Conservation (phyloP, 2,113 vertebrate species). For the Dromas ardeola region DNA sequence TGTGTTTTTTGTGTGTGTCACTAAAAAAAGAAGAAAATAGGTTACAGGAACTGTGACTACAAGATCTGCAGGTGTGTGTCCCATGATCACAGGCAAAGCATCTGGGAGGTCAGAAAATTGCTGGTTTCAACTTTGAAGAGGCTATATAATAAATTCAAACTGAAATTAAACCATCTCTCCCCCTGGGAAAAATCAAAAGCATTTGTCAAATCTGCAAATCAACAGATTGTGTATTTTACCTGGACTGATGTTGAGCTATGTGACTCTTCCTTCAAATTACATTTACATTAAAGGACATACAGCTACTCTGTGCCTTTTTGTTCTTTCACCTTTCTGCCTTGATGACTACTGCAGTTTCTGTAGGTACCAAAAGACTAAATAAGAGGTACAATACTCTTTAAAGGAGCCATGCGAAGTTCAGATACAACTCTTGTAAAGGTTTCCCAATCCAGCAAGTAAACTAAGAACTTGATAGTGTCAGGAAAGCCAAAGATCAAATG, state of each 20-base stretch:
- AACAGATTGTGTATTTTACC: neutral
- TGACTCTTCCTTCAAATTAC: neutral
- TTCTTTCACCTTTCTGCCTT: neutral
- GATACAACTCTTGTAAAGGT: neutral
- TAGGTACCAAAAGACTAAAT: neutral
- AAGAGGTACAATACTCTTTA: neutral
- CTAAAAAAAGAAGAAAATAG: neutral
- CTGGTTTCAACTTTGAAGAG: conserved; percentile 28
- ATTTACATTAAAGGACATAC: neutral
- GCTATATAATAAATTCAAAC: conserved; percentile 21
- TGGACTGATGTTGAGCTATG: neutral
- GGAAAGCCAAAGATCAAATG: neutral
- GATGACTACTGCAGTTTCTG: neutral
- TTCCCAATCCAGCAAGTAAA: neutral
- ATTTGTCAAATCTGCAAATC: neutral
- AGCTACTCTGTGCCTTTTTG: neutral
- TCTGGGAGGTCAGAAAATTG: conserved; percentile 29
- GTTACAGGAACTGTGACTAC: neutral
- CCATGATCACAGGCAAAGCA: conserved; percentile 1
- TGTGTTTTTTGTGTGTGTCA: neutral
- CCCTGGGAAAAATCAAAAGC: neutral
- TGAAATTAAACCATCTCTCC: conserved; percentile 27
- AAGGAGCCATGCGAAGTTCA: neutral
- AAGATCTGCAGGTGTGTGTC: neutral
- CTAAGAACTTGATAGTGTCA: neutral